Percentiles rank a stretch among this genome's conserved stretches.
These are phyloP conservation scores for Anguilla japonica DNA, from an alignment of 2,113 vertebrate species.

Conservation along the genomic window DNA sequence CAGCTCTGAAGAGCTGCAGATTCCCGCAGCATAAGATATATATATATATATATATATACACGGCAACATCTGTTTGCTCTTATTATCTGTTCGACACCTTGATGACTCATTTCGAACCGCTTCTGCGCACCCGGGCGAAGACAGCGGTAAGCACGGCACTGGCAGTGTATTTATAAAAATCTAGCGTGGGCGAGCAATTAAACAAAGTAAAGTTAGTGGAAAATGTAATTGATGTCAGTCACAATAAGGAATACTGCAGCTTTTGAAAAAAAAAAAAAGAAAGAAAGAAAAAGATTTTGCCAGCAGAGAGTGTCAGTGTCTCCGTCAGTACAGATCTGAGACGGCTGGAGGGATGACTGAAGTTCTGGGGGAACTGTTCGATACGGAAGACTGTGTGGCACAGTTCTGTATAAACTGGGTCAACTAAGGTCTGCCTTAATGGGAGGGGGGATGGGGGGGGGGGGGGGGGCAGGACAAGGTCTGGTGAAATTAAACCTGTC, in stretches of 20 bases:
- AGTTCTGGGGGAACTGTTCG: conserved; percentile 34
- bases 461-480: conserved; percentile 20
- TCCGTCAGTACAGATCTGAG: neutral
- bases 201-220: conserved; percentile 29
- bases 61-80: conserved; percentile 48
- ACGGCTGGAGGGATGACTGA: neutral
- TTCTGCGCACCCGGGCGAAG: conserved; percentile 13
- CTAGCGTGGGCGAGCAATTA: conserved; percentile 38
- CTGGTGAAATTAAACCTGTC: conserved; percentile 28
- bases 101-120: conserved; percentile 40
- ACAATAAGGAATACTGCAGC: conserved; percentile 39
- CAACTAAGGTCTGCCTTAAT: neutral
- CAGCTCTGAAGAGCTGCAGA: neutral
- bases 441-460: neutral
- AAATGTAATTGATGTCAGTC: conserved; percentile 44
- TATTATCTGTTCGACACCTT: conserved; percentile 34
- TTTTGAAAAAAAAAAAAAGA: neutral
- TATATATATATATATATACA: conserved; percentile 4
- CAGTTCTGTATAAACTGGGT: neutral
- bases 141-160: conserved; percentile 16
- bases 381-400: conserved; percentile 14
- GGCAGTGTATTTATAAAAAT: conserved; percentile 45
- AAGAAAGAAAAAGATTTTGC: neutral
- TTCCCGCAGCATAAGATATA: neutral
- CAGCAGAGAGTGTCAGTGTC: neutral